phyloP scores from a whole-genome alignment of 1,140 invertebrate species.

The Acyrthosiphon pisum region DNA sequence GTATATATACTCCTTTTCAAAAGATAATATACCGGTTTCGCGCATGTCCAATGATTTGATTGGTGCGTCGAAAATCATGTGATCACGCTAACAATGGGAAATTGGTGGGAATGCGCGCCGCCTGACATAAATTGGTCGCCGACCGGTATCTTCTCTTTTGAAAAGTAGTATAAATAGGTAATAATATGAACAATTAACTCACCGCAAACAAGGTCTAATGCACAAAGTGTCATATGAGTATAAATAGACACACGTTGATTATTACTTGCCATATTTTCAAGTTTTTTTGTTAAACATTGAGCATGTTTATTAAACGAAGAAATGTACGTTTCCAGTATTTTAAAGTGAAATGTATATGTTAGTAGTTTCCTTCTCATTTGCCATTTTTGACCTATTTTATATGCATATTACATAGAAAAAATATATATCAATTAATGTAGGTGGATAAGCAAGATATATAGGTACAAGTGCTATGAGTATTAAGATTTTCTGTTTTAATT shows the following conservation, averaged over 20 bases:
- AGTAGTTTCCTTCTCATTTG: slow-evolving; percentile 69
- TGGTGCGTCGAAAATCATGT: no score
- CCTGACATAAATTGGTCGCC: no score
- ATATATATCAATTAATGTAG: no score
- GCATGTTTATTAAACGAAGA: slow-evolving; percentile 70
- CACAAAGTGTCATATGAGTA: slow-evolving; percentile 77
- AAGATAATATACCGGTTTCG: no score
- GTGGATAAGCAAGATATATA: not conserved
- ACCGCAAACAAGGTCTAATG: slow-evolving; percentile 87
- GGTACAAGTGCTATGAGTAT: not conserved
- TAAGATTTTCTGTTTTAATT: slow-evolving; percentile 10
- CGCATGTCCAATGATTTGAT: no score
- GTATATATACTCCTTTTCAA: no score
- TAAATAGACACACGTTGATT: slow-evolving; percentile 71
- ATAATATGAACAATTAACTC: slow-evolving; percentile 62
- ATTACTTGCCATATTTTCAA: slow-evolving; percentile 62
- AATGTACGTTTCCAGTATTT: slow-evolving; percentile 72
- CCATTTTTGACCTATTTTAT: slow-evolving; percentile 67
- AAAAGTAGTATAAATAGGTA: no score
- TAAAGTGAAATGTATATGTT: slow-evolving; percentile 75
- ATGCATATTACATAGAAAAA: no score
- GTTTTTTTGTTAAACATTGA: slow-evolving; percentile 70
- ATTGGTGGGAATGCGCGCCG: no score
- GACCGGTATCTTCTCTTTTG: no score
- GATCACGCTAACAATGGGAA: no score